Conservation (phyloP, 1,140 invertebrate species). For the Tigriopus japonicus region DNA sequence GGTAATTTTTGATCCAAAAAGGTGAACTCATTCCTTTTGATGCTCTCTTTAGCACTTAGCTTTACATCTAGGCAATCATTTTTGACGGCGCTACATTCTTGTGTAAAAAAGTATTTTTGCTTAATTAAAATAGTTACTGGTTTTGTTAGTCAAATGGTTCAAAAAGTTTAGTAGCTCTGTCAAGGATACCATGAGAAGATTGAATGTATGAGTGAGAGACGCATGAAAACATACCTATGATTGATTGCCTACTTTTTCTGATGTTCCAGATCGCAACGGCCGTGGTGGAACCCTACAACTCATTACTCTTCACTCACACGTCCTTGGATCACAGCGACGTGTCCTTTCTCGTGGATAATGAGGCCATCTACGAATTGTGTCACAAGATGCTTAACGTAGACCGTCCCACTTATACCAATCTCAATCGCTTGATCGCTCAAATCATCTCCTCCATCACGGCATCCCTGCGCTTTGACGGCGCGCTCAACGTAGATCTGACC, state of each 20-base stretch:
- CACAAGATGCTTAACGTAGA: neutral
- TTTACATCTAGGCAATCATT: no score
- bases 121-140: no score
- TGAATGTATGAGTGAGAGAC: slow-evolving; percentile 61
- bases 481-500: slow-evolving; percentile 67
- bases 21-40: no score
- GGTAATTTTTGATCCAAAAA: no score
- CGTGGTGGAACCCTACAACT: slow-evolving; percentile 68
- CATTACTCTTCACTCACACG: slow-evolving; percentile 72
- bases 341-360: slow-evolving; percentile 48
- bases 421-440: slow-evolving; percentile 58
- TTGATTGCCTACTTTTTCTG: neutral
- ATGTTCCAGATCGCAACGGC: slow-evolving; percentile 40
- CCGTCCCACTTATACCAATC: slow-evolving; percentile 56
- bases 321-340: slow-evolving; percentile 46
- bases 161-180: slow-evolving; percentile 71
- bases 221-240: slow-evolving; percentile 61
- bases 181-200: slow-evolving; percentile 63
- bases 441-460: slow-evolving; percentile 68
- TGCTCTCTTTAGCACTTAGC: no score
- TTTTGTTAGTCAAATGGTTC: no score
- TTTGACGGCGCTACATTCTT: no score
- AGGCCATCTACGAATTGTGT: slow-evolving; percentile 10
- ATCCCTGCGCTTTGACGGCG: slow-evolving; percentile 67
- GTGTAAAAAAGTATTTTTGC: no score